Evolutionary conservation across 2,888 invertebrate genomes (phyloP), one percentile per base, ranked within the genome.

Genomic region (Limenitis camilla): DNA sequence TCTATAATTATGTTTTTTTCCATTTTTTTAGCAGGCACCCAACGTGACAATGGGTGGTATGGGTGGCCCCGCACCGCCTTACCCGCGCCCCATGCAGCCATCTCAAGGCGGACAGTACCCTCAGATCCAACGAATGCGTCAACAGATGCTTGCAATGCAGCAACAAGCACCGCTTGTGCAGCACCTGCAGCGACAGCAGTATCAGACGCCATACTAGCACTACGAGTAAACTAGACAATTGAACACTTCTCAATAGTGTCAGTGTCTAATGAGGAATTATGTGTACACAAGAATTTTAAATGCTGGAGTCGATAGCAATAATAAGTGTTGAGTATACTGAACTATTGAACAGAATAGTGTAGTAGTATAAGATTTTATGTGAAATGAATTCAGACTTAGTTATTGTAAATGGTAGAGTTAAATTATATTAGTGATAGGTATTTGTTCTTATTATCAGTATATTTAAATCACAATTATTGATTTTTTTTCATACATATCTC

Each of bases 21-120:
- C 5, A 38, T 6, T 9, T 6, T 40, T 59, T 5, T 65, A 71
- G 71, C 88, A 93, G 85, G 93, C 94, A 4, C 95, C 95, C 1
- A 96, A 95, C 73, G 95, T 95, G 1, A 94, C 95, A 1, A 95
- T 95, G 95, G 92, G 92, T 48, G 88, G 91, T 1, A 92, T 92
- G 91, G 92, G 91, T 49, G 94, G 93, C 6, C 92, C 93, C 0
- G 94, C 94, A 8, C 94, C 94, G 1, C 94, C 94, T 0, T 95
- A 95, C 78, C 92, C 93, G 6, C 90, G 94, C 50, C 73, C 67
- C 52, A 79, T 82, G 75, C 89, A 88, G 64, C 80, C 82, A 50
- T 90, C 90, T 64, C 90, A 89, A 58, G 88, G 81, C 67, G 89
- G 90, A 58, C 91, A 91, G 65, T 91, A 91, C 74, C 90, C 90